Conservation (phyloP, 1,140 invertebrate species). For the Solenopsis invicta region DNA sequence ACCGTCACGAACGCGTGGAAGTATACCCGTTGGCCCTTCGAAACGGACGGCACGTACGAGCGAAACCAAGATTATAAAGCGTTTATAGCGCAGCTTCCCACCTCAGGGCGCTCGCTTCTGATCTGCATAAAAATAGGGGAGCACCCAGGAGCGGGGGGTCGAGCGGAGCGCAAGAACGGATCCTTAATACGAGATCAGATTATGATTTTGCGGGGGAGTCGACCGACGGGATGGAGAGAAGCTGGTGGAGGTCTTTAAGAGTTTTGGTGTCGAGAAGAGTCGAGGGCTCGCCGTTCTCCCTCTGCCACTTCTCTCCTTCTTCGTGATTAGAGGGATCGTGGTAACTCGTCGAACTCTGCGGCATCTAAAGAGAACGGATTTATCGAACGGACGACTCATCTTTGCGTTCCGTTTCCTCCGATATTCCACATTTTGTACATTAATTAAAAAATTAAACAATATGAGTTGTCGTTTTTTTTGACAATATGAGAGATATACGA, state of each 20-base stretch:
- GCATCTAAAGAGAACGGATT: neutral
- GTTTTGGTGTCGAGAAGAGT: slow-evolving; percentile 59
- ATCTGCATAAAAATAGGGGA: slow-evolving; percentile 86
- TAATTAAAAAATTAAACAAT: neutral
- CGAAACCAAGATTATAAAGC: slow-evolving; percentile 84
- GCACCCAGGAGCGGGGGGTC: slow-evolving; percentile 58
- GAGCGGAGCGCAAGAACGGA: slow-evolving; percentile 72
- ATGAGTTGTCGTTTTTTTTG: too few species aligned
- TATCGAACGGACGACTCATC: neutral
- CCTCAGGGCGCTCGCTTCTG: slow-evolving; percentile 84
- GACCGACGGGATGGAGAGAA: slow-evolving; percentile 70
- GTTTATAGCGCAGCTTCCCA: slow-evolving; percentile 85
- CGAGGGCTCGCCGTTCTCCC: neutral
- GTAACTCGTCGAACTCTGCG: slow-evolving; percentile 28
- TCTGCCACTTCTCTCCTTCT: neutral
- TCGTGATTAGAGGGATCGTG: slow-evolving; percentile 41
- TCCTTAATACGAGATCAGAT: slow-evolving; percentile 86
- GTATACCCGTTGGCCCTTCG: slow-evolving; percentile 82
- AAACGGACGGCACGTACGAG: slow-evolving; percentile 79
- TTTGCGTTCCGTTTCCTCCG: neutral
- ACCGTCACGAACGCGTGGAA: slow-evolving; percentile 76
- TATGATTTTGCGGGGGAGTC: slow-evolving; percentile 85
- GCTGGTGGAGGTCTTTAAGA: slow-evolving; percentile 72
- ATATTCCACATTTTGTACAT: neutral
- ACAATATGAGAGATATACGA: too few species aligned